Conservation (phyloP, 2,888 invertebrate species). For the Drosophila quasianomalipes region DNA sequence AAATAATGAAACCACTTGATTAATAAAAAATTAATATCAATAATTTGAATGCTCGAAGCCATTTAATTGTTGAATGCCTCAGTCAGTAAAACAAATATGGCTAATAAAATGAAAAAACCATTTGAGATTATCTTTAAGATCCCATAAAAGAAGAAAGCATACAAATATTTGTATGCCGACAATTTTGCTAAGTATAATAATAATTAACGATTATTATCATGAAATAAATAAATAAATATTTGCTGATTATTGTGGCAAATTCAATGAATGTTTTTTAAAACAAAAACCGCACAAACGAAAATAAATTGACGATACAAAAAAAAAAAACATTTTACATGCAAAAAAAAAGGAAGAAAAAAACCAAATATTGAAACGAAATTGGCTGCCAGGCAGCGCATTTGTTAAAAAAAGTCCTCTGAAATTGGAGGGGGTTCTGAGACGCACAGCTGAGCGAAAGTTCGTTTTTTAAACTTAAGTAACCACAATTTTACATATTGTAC, state of each 20-base stretch:
- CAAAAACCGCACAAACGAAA: slow-evolving; percentile 30
- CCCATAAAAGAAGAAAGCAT: slow-evolving; percentile 11
- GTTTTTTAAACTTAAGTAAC: slow-evolving; percentile 55
- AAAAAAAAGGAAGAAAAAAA: neutral
- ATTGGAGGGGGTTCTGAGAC: slow-evolving; percentile 15
- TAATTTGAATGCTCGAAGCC: slow-evolving; percentile 37
- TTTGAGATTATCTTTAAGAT: slow-evolving; percentile 23
- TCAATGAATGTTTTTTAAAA: slow-evolving; percentile 13
- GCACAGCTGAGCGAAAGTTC: slow-evolving; percentile 22
- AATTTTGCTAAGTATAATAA: slow-evolving; percentile 53
- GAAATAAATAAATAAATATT: slow-evolving; percentile 52
- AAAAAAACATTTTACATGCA: slow-evolving; percentile 36
- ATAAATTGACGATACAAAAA: slow-evolving; percentile 15
- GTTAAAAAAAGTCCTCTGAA: slow-evolving; percentile 26
- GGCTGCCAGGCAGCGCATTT: slow-evolving; percentile 57
- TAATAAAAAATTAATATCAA: slow-evolving; percentile 23
- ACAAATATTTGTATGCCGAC: slow-evolving; percentile 51
- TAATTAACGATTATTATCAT: slow-evolving; percentile 32
- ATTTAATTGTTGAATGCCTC: slow-evolving; percentile 69
- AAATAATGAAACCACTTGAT: slow-evolving; percentile 16
- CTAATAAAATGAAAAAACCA: slow-evolving; percentile 19
- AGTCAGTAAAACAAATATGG: slow-evolving; percentile 61
- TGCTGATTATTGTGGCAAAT: slow-evolving; percentile 56
- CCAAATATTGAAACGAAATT: slow-evolving; percentile 38
- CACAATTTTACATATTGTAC: slow-evolving; percentile 67